Evolutionary conservation across 2,797 vertebrate genomes (phyloP).

Genomic region (Serranus cabrilla): DNA sequence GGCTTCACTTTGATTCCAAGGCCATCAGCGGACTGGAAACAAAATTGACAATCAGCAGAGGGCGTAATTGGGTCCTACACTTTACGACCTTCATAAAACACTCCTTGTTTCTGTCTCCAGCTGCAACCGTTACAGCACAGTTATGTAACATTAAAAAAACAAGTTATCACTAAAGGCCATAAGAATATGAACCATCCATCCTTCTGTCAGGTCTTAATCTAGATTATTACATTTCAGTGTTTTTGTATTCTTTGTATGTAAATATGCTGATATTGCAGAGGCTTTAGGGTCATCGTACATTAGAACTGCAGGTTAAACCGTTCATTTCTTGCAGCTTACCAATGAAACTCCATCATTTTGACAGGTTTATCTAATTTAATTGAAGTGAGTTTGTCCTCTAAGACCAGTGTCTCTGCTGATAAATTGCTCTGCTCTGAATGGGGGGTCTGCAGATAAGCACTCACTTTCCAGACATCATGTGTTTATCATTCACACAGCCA

Average conservation of each 20-base stretch:
- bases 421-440: slow-evolving; percentile 13
- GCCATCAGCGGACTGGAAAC: slow-evolving; percentile 62
- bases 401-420: slow-evolving; percentile 43
- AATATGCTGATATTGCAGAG: background rate
- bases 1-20: slow-evolving; percentile 72
- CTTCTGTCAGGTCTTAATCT: background rate
- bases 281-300: slow-evolving; percentile 7
- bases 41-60: slow-evolving; percentile 74
- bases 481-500: slow-evolving; percentile 8
- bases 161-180: slow-evolving; percentile 31
- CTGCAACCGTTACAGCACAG: slow-evolving; percentile 43
- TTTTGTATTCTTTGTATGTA: background rate
- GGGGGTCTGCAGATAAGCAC: slow-evolving; percentile 34
- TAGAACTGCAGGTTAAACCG: slow-evolving; percentile 9
- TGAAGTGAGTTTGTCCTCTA: slow-evolving; percentile 46
- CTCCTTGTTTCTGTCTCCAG: slow-evolving; percentile 46
- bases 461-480: background rate
- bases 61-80: slow-evolving; percentile 67
- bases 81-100: slow-evolving; percentile 82
- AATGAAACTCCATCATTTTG: slow-evolving; percentile 40
- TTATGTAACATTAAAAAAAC: slow-evolving; percentile 57
- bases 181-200: slow-evolving; percentile 16
- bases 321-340: slow-evolving; percentile 4
- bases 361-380: slow-evolving; percentile 52
- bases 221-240: background rate